Evolutionary conservation across 53 echinoderm and acorn worm genomes (phyloP), one percentile per base, ranked within the genome.

Genomic region (Actinopyga echinites): DNA sequence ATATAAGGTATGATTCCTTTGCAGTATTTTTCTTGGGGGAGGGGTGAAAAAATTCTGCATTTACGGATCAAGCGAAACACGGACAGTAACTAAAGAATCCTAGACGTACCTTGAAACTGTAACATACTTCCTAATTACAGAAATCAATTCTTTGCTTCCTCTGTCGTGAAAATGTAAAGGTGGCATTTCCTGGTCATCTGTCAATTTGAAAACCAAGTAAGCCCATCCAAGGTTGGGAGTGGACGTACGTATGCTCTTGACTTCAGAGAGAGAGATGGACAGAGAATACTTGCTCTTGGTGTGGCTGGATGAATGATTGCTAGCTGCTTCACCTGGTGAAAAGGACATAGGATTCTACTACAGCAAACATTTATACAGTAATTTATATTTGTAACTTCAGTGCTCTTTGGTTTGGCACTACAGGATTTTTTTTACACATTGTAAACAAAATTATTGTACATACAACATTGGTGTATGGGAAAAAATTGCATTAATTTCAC

Each of bases 131-230:
- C 86, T 85, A 58, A 96, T 88, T 30, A 87, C 80, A 21, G 59
- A 75, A 35, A 94, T 63, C 74, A 96, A 79, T 9, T 61, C 88
- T 5, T 74, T 55, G 87, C 97, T 96, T 24, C 97, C 97, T 0
- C 97, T 94, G 28, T 97, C 97, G 65, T 97, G 97, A 80, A 97
- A 97, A 77, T 97, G 97, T 40, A 97, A 82, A 24, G 97, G 94
- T n/a, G 97, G 97, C 77, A 97, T 81, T 1, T 92, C 80, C 19
- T 92, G 92, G 23, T 90, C 84, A 56, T 97, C 97, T 53, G 90
- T 92, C n/a, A 97, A 88, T 22, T 74, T 86, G 57, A 97, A 97
- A 30, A 97, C 84, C 24, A 97, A 86, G 58, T 97, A 97, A 0
- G 90, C 89, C 97, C 97, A 97, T 60, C 97, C 97, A 6, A 97